Evolutionary conservation across 1,140 invertebrate species (phyloP), one percentile per base, ranked within the genome.

Genomic region (Geopemphigus sp.): DNA sequence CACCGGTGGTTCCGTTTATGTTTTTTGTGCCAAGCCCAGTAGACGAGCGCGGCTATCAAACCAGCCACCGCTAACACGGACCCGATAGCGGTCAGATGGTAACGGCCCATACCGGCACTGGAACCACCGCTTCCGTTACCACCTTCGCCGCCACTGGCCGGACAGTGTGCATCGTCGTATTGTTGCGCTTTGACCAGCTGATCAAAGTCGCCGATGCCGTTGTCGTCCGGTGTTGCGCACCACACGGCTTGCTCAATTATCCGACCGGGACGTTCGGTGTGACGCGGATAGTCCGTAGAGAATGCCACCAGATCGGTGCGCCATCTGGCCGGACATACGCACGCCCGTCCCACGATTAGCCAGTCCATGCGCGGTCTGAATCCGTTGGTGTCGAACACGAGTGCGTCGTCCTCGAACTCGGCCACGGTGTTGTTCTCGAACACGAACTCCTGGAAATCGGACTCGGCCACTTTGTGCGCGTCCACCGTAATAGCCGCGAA

Each of bases 351-450:
- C n/a, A 92, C 83, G 68, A 89, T 86, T 0, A 92, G 83, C 64
- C 89, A 88, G 80, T 88, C 88, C 5, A 91, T 83, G 54, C 89
- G 87, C 6, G 87, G 83, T 45, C 81, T 80, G 53, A 92, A 88
- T 61, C 88, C 87, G 12, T 83, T 84, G 0, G 85, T 84, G 83
- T 92, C 89, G 82, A 90, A 88, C 53, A 88, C 84, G 15, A 92
- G 84, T 5, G 91, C 89, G 2, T 87, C 86, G 5, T 88, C 86
- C 24, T 87, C 87, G 82, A 91, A 87, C 70, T 84, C 83, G 3
- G 82, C 84, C 12, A 92, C 84, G 14, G 87, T 90, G 83, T 92
- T 92, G 82, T 91, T 90, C 81, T 90, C 88, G 81, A 93, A 90
- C 14, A 87, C 85, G 5, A 92, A 85, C 70, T 89, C 88, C 83